These are phyloP conservation scores for Ochropacha duplaris DNA, from an alignment of 2,888 invertebrate species.

Conservation along the genomic window DNA sequence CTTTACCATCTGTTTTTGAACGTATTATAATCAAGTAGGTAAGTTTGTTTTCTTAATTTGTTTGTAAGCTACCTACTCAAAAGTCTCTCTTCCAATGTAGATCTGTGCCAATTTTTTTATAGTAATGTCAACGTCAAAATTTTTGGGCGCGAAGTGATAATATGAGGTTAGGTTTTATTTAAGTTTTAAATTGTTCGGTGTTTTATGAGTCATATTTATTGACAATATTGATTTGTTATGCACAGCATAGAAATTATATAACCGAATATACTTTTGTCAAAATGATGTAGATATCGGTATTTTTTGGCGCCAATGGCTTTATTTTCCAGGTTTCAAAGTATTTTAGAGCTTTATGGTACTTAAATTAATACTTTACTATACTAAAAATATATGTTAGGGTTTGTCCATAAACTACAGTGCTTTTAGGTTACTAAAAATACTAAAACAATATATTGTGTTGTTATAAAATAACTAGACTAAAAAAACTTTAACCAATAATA, in stretches of 20 bases:
- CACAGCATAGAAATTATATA: background rate
- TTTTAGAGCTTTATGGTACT: too few species aligned
- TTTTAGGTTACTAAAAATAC: too few species aligned
- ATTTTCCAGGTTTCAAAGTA: too few species aligned
- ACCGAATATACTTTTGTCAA: too few species aligned
- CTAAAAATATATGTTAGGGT: background rate
- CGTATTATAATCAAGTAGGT: background rate
- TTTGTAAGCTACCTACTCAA: background rate
- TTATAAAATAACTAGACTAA: too few species aligned
- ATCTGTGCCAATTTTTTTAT: background rate
- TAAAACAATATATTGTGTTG: too few species aligned
- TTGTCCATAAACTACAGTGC: background rate
- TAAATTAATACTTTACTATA: too few species aligned
- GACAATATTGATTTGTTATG: background rate
- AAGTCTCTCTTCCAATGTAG: background rate
- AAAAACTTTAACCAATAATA: too few species aligned
- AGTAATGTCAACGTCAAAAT: background rate
- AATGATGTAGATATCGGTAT: background rate
- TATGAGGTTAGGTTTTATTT: background rate
- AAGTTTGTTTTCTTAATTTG: background rate
- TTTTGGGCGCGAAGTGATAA: background rate
- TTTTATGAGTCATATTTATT: background rate
- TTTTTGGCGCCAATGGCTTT: background rate
- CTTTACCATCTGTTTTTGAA: background rate
- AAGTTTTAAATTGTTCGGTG: background rate